Base-by-base conservation (phyloP, 2,113 vertebrate genomes). In the Cisticola juncidis region DNA sequence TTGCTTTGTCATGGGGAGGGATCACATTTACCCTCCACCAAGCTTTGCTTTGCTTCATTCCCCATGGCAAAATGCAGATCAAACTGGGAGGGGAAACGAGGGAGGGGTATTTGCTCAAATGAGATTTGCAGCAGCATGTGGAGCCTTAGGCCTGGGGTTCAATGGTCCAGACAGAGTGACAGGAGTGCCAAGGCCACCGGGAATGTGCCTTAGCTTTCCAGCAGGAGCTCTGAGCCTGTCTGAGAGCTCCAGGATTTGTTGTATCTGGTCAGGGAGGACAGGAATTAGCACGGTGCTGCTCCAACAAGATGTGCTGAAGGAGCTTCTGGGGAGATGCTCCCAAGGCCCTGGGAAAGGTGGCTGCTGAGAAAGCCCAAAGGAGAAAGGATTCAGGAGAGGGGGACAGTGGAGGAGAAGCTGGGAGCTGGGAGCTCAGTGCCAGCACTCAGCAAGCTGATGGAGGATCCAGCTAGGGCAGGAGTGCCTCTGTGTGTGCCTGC, bases 121-220 rank as follows among this genome's bases (percentile, higher is more conserved):
- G 81, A 64, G 72, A 81, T 92, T 93, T 83, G 74, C 76, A 84
- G 26, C 86, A 61, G 76, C 57, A 1, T 36, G 77, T 26, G 72
- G 48, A 81, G 85, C 48, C 77, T 44, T 13, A 13, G 51, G 56
- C 71, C 20, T 0, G 5, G 24, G 35, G 9, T 68, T 92, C 64
- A 60, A 4, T 0, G 36, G 44, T 44, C 80, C 57, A 90, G 90
- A 90, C 90, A 94, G 82, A 94, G 38, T 22, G 1, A 17, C 40
- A 68, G 82, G 11, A 86, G 73, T 72, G 94, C 86, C 92, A 93
- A 90, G 92, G 88, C 93, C 88, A 86, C 92, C 36, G 0, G 85
- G 72, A 81, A 78, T 45, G 80, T 0, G 3, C 86, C 64, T 74
- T 44, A 9, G 76, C 64, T 53, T 74, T 86, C 54, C 18, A 80